These are phyloP conservation scores for Drosophila sechellia DNA, from an alignment of 1,140 invertebrate genomes.

Conservation along the genomic window DNA sequence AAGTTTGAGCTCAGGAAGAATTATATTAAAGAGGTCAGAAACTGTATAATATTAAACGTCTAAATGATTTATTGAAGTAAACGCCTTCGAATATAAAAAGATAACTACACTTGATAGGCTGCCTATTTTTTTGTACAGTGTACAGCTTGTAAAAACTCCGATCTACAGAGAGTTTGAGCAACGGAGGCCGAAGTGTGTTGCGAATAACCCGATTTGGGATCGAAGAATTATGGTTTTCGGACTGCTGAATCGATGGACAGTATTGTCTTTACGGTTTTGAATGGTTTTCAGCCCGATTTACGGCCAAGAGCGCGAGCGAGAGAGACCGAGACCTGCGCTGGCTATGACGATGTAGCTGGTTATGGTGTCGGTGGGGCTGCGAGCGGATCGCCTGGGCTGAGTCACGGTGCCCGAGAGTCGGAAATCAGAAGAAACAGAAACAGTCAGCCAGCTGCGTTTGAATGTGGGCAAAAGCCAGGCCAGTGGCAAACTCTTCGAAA, in stretches of 20 bases:
- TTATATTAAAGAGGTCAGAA: neutral
- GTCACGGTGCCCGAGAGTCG: conserved; percentile 51
- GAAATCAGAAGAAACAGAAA: conserved; percentile 6
- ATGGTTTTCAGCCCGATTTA: conserved; percentile 1
- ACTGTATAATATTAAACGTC: neutral
- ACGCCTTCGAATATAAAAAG: neutral
- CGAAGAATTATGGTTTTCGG: neutral
- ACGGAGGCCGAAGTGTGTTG: no score
- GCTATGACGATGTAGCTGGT: conserved; percentile 23
- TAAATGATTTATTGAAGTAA: no score
- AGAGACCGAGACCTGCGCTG: conserved; percentile 14
- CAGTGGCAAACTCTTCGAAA: conserved; percentile 9
- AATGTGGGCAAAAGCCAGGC: conserved; percentile 36
- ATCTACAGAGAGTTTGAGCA: no score
- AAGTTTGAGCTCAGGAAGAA: neutral
- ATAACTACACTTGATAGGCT: no score
- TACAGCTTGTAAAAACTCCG: no score
- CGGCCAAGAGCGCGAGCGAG: conserved; percentile 18
- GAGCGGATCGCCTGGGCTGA: conserved; percentile 43
- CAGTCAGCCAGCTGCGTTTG: conserved; percentile 48
- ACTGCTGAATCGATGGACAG: neutral
- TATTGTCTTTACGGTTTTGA: conserved; percentile 2
- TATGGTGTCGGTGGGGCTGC: conserved; percentile 2
- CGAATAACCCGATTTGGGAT: no score
- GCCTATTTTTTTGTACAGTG: no score